Evolutionary conservation across 2,113 vertebrate species (phyloP).

Genomic region (Chamaetylas fuelleborni): DNA sequence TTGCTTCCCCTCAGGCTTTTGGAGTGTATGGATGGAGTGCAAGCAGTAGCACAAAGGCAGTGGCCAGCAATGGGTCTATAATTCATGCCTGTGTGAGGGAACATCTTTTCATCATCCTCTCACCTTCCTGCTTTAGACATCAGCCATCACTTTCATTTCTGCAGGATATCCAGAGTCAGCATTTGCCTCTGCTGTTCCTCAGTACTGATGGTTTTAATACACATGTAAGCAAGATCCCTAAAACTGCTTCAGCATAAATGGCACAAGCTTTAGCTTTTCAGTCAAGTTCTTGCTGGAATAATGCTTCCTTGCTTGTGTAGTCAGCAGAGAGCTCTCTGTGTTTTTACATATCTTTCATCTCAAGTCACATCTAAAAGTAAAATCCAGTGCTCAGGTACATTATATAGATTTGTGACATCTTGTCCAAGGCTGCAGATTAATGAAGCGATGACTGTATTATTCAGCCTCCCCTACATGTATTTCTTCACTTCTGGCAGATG

Average conservation of each 20-base stretch:
- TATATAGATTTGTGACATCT: constrained; percentile 49
- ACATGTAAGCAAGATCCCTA: neutral
- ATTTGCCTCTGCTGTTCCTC: neutral
- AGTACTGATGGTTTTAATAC: neutral
- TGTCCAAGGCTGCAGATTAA: constrained; percentile 25
- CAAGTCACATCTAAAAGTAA: constrained; percentile 30
- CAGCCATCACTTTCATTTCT: neutral
- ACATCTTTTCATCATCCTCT: neutral
- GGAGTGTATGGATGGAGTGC: neutral
- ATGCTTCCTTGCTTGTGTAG: neutral
- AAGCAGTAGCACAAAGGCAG: neutral
- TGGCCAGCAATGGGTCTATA: neutral
- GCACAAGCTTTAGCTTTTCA: neutral
- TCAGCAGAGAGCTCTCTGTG: constrained; percentile 12
- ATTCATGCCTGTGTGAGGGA: neutral
- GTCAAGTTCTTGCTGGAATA: neutral
- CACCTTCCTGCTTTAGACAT: neutral
- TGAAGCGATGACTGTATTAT: constrained; percentile 30
- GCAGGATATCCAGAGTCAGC: neutral
- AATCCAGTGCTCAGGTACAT: neutral
- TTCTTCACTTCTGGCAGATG: constrained; percentile 37
- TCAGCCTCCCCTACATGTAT: neutral
- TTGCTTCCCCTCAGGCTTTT: neutral
- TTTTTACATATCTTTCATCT: constrained; percentile 29
- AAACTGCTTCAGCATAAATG: neutral